Evolutionary conservation across 2,797 vertebrate species (phyloP), one percentile per base, ranked within the genome.

Genomic region (Miichthys miiuy): DNA sequence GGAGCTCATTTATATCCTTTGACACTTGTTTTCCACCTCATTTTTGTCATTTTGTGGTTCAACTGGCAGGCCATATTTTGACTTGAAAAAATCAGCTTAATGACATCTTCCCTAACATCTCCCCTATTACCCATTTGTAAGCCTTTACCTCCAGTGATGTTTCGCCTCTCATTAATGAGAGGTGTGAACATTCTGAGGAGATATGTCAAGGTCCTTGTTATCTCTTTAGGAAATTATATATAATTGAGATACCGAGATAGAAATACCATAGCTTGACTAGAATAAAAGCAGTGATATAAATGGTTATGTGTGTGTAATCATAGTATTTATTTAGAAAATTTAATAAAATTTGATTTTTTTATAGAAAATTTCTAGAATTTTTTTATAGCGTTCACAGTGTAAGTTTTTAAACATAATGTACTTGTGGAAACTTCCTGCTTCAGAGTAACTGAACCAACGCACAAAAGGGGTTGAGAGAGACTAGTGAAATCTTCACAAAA

Each of bases 401-500:
- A 23, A 27, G 44, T 12, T 42, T 75, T 30, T 65, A 58, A 75
- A 75, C 23, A 60, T 11, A 20, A 38, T 0, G 5, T 34, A 47
- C 55, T 11, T 16, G 44, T 51, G 60, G 17, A 41, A 52, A 77
- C 75, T 79, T 84, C 78, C 78, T 82, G 62, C 79, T 84, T 82
- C 30, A 23, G 38, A 52, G 16, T 46, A 66, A 72, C 41, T 60
- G 4, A 72, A 62, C 68, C 34, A 50, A 16, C 7, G 7, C 12
- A 66, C 25, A 38, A 54, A 25, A 21, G 11, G 67, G 10, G 17
- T 5, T 9, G 20, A 72, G 20, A 75, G 18, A 79, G 30, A 51
- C 21, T 10, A 17, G 14, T 48, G 12, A 5, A 66, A 25, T 54
- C 25, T 3, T 50, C 48, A 44, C 46, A 64, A 51, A 51, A 51